Conservation (phyloP, 2,113 vertebrate genomes). For the Bos indicus region DNA sequence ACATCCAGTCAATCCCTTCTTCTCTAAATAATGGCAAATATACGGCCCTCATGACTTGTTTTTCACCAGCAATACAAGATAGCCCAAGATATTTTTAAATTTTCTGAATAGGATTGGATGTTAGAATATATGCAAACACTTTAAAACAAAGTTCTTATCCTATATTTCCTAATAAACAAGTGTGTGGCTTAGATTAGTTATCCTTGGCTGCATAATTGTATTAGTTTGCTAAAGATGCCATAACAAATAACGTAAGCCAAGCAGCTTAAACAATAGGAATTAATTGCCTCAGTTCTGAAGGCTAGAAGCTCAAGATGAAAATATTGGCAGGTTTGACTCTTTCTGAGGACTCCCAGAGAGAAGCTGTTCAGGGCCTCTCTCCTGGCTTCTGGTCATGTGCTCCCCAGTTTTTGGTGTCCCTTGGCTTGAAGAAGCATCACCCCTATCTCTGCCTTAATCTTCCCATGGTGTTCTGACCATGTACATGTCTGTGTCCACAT, state of each 20-base stretch:
- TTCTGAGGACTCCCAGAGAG: background rate
- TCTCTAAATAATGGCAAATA: background rate
- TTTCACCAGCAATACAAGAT: background rate
- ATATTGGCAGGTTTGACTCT: background rate
- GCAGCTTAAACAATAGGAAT: background rate
- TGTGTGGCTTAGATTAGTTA: background rate
- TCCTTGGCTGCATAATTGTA: background rate
- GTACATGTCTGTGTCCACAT: background rate
- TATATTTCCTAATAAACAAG: background rate
- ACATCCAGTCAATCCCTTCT: background rate
- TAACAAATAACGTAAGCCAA: background rate
- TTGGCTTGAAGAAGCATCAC: background rate
- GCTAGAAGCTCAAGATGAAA: background rate
- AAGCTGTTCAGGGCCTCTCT: background rate
- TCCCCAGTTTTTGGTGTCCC: rapidly evolving
- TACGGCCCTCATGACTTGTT: rapidly evolving
- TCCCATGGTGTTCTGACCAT: rapidly evolving
- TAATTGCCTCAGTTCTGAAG: background rate
- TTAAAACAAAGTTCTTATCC: background rate
- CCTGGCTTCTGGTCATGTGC: background rate
- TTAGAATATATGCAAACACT: background rate
- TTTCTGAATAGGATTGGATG: background rate
- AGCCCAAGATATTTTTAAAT: background rate
- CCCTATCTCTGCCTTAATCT: background rate
- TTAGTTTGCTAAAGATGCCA: background rate